These are phyloP conservation scores for Neopipo cinnamomea DNA, from an alignment of 2,113 vertebrate species.

Conservation along the genomic window DNA sequence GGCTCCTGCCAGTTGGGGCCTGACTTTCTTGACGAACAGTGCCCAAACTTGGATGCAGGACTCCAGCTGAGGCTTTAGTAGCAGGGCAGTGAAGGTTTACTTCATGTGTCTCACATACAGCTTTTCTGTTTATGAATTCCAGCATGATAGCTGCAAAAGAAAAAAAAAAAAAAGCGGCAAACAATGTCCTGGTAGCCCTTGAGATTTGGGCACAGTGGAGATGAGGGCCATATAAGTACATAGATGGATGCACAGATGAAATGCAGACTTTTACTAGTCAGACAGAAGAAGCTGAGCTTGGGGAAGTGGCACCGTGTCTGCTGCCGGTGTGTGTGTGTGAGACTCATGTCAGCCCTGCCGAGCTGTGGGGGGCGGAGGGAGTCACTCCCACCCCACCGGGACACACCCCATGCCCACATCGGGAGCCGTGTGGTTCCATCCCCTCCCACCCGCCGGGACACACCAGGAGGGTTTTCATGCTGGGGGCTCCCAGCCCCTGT, in stretches of 20 bases:
- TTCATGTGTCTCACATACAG: neutral
- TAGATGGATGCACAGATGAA: neutral
- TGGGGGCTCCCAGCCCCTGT: neutral
- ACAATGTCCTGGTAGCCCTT: neutral
- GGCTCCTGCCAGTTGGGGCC: neutral
- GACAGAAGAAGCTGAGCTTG: neutral
- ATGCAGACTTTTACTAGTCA: neutral
- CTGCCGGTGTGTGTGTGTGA: rapidly evolving
- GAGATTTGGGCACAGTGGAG: neutral
- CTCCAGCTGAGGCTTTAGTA: neutral
- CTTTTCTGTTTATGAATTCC: slow-evolving; percentile 44
- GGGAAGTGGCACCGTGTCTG: rapidly evolving
- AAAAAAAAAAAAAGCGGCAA: neutral
- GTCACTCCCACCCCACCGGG: rapidly evolving
- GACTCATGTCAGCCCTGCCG: neutral
- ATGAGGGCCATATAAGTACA: slow-evolving; percentile 28
- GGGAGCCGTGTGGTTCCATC: rapidly evolving
- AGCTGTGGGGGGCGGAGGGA: neutral
- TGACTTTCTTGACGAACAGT: neutral
- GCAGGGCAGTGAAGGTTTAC: neutral
- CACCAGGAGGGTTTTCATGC: rapidly evolving
- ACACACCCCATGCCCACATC: rapidly evolving
- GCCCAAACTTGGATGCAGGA: neutral
- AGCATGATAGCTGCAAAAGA: neutral
- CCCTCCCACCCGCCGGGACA: neutral